phyloP scores from a whole-genome alignment of 2,797 vertebrate genomes.

The Girardinus metallicus region DNA sequence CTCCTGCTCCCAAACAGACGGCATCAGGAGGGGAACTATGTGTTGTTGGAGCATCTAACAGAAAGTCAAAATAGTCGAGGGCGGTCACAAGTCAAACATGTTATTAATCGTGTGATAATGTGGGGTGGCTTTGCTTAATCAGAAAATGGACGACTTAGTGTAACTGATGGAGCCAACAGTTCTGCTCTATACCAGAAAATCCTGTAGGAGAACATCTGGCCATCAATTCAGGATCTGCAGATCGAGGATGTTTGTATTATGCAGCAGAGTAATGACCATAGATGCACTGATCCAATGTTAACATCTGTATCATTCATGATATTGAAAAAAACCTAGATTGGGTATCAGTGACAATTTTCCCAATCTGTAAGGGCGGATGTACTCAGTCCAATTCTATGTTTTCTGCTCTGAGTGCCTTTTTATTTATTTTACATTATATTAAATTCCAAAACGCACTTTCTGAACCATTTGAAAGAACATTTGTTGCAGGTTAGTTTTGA shows the following conservation, averaged over 20 bases:
- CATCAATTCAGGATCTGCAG: not conserved
- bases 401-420: too few species aligned
- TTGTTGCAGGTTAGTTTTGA: too few species aligned
- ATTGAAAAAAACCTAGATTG: too few species aligned
- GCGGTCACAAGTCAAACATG: not conserved
- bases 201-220: not conserved
- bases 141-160: not conserved
- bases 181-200: not conserved
- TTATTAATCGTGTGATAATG: not conserved
- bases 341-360: too few species aligned
- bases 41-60: not conserved
- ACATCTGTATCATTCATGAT: too few species aligned
- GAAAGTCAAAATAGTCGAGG: not conserved
- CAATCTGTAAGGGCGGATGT: too few species aligned
- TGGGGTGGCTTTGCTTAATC: not conserved
- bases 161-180: not conserved
- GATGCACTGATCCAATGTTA: too few species aligned
- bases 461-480: too few species aligned
- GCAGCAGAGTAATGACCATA: not conserved
- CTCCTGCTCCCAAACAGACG: not conserved
- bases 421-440: too few species aligned
- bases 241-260: not conserved
- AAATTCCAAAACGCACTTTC: too few species aligned
- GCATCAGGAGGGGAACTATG: not conserved
- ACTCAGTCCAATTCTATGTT: too few species aligned